These are phyloP conservation scores for Phalera bucephala DNA, from an alignment of 2,888 invertebrate genomes.

Conservation along the genomic window DNA sequence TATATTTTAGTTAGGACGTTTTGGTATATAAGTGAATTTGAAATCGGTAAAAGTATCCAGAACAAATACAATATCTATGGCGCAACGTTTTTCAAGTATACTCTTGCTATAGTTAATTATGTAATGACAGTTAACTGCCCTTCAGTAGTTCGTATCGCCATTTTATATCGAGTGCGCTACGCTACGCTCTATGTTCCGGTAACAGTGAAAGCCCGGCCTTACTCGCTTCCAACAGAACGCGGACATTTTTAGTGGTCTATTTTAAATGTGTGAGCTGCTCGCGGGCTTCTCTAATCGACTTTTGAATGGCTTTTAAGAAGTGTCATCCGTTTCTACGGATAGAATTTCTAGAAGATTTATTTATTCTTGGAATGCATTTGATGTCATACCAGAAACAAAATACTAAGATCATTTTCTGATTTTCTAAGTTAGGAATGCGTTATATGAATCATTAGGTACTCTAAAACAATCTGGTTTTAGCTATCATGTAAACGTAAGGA, in stretches of 20 bases:
- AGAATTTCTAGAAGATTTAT: not conserved
- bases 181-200: no score
- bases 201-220: not conserved
- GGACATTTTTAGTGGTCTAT: constrained; percentile 45
- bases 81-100: no score
- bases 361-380: not conserved
- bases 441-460: not conserved
- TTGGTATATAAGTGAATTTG: no score
- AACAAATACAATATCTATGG: no score
- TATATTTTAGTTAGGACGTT: no score
- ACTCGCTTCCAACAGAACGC: constrained; percentile 25
- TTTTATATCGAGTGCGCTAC: no score
- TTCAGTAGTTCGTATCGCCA: no score
- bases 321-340: constrained; percentile 5
- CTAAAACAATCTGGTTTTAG: not conserved
- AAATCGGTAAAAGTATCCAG: no score
- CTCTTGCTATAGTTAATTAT: no score
- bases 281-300: constrained; percentile 19
- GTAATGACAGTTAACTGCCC: no score
- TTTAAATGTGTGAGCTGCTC: constrained; percentile 24
- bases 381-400: no score
- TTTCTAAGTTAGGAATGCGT: not conserved
- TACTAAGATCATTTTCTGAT: not conserved
- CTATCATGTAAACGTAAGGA: not conserved
- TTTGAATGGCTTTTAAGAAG: constrained; percentile 27